Base-by-base conservation (phyloP, 2,888 invertebrate species). In the Mallateleia sp. region DNA sequence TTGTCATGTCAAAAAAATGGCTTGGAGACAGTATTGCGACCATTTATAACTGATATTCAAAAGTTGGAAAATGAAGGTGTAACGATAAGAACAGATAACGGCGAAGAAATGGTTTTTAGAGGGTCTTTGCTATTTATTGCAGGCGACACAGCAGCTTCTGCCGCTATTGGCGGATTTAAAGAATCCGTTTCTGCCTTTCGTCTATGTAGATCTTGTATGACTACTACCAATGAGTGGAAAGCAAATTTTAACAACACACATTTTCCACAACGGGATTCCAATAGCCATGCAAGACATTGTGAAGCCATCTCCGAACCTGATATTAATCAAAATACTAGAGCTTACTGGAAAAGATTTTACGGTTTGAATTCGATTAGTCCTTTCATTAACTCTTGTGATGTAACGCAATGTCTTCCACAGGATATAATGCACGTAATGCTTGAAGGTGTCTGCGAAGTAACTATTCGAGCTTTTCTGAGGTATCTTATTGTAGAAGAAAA, bases 31-130 rank as follows among this genome's bases (percentile, higher is more conserved):
- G 47, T 89, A 20, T 71, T 89, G 14, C 2, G 74, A 25, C 85
- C 87, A 14, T 87, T 90, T 50, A 74, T 90, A 25, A 18, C 67
- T 9, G 87, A 86, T 38, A 60, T 60, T 71, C 86, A 14, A 3
- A 74, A n/a, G n/a, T n/a, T n/a, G 32, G 62, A 84, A 82, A 85
- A 75, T 8, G 67, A 86, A 64, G 90, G 89, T 18, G 60, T 89
- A 22, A 1, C 7, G 9, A 38, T 69, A 7, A 0, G 2, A 54
- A 50, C 32, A 11, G n/a, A 8, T 54, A 69, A 60, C 45, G 42
- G 42, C 2, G 50, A 62, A 32, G 18, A 60, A 18, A 50, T 87
- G 18, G 25, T 74, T 7, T 50, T 62, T 18, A 9, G 18, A 58
- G 54, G 72, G 24, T 45, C 56, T 4, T 14, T 72, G 25, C 15